These are phyloP conservation scores for Metalampra italica DNA, from an alignment of 2,888 invertebrate species.

Conservation along the genomic window DNA sequence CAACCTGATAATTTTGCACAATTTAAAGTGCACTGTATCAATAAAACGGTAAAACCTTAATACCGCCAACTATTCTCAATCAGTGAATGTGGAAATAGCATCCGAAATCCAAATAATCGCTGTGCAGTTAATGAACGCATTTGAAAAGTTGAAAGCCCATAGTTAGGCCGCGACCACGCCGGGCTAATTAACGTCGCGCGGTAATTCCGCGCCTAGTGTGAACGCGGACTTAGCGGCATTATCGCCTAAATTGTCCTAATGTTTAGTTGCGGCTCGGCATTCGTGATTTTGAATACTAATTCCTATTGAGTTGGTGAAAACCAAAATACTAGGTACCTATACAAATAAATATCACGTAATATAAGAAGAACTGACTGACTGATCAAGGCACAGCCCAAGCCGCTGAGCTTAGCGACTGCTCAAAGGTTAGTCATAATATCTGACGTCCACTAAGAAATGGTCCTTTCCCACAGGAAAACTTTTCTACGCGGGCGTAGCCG, in stretches of 20 bases:
- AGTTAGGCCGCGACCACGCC: constrained; percentile 50
- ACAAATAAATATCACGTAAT: too few relatives aligned
- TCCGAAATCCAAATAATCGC: constrained; percentile 54
- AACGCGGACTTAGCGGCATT: constrained; percentile 70
- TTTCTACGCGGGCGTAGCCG: too few relatives aligned
- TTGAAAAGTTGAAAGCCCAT: constrained; percentile 74
- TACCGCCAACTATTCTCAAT: constrained; percentile 53
- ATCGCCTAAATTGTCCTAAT: constrained; percentile 73
- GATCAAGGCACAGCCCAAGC: too few relatives aligned
- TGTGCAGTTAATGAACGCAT: constrained; percentile 63
- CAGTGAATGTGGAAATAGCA: constrained; percentile 35
- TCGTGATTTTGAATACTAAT: constrained; percentile 41
- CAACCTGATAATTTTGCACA: background rate
- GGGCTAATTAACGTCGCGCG: constrained; percentile 62
- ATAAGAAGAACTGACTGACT: too few relatives aligned
- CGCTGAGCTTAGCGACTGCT: too few relatives aligned
- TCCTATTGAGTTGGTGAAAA: background rate
- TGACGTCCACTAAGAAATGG: too few relatives aligned
- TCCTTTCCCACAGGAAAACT: too few relatives aligned
- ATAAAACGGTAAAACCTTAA: constrained; percentile 23
- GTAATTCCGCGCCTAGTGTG: constrained; percentile 56
- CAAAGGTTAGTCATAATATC: too few relatives aligned
- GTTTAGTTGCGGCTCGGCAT: constrained; percentile 61
- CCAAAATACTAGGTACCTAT: too few relatives aligned
- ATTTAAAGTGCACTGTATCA: background rate